Conservation (phyloP, 2,797 vertebrate genomes). For the Prunella strophiata region DNA sequence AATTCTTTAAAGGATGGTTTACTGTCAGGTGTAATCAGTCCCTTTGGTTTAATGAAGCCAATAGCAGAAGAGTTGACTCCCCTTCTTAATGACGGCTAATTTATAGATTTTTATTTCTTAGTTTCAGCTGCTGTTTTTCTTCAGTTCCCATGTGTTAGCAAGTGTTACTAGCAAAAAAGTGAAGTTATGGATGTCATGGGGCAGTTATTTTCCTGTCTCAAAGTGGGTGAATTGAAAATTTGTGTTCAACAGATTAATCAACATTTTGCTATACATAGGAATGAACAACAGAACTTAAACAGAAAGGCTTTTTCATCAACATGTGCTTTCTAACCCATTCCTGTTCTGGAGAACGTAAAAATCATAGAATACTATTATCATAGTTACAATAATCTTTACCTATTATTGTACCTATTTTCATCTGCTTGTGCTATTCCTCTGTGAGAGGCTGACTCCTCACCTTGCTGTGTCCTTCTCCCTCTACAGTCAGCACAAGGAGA, state of each 20-base stretch:
- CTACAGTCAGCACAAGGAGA: neutral
- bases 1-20: neutral
- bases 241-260: neutral
- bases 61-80: neutral
- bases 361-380: neutral
- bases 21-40: neutral
- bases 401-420: neutral
- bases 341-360: neutral
- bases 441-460: neutral
- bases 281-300: neutral
- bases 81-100: neutral
- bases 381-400: neutral
- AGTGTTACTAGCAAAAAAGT: neutral
- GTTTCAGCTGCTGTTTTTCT: neutral
- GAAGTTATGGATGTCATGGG: neutral
- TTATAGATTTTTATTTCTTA: neutral
- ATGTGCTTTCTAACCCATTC: neutral
- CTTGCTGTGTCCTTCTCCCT: neutral
- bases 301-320: neutral
- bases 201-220: neutral
- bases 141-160: neutral
- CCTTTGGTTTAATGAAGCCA: neutral
- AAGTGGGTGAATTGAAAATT: neutral
- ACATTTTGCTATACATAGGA: neutral
- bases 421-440: neutral